A percentile compares a stretch with the other conserved stretches of the same genome.
Evolutionary conservation across 2,113 vertebrate genomes (phyloP).

Genomic region (Ornithorhynchus anatinus): DNA sequence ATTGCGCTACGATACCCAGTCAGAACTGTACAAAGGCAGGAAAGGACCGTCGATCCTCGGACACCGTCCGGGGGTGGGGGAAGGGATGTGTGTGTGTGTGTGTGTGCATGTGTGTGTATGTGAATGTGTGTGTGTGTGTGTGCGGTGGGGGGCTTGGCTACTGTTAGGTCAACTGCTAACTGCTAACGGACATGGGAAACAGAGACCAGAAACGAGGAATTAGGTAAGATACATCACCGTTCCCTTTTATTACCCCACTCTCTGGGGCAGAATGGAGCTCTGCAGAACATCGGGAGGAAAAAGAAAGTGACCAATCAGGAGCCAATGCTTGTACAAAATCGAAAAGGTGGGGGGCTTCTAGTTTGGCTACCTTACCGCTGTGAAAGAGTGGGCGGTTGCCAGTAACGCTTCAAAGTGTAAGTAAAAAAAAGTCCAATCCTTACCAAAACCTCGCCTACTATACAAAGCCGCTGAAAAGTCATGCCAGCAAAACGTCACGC

Average conservation of each 20-base stretch:
- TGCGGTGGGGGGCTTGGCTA: too few species aligned
- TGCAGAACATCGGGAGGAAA: slow-evolving; percentile 61
- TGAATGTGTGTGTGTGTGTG: too few species aligned
- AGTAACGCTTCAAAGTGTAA: slow-evolving; percentile 60
- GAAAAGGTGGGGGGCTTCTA: slow-evolving; percentile 56
- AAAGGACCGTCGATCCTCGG: slow-evolving; percentile 79
- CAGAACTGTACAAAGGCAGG: slow-evolving; percentile 82
- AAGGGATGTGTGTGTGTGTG: too few species aligned
- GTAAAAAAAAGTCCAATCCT: slow-evolving; percentile 76
- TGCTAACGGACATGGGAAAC: slow-evolving; percentile 77
- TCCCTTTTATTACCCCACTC: slow-evolving; percentile 52
- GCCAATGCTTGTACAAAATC: slow-evolving; percentile 70
- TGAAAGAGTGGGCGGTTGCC: slow-evolving; percentile 58
- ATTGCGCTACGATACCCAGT: too few species aligned
- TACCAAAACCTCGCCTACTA: slow-evolving; percentile 78
- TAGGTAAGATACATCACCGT: slow-evolving; percentile 60
- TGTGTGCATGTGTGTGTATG: too few species aligned
- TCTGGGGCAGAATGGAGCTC: slow-evolving; percentile 51
- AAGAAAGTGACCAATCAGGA: slow-evolving; percentile 50
- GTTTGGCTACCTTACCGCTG: slow-evolving; percentile 37
- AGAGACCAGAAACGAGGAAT: slow-evolving; percentile 64
- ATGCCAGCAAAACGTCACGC: slow-evolving; percentile 70
- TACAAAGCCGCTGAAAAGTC: slow-evolving; percentile 78
- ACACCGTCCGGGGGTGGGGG: too few species aligned
- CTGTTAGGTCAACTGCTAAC: slow-evolving; percentile 84